Conservation (phyloP, 2,888 invertebrate species). For the Onchidella celtica region DNA sequence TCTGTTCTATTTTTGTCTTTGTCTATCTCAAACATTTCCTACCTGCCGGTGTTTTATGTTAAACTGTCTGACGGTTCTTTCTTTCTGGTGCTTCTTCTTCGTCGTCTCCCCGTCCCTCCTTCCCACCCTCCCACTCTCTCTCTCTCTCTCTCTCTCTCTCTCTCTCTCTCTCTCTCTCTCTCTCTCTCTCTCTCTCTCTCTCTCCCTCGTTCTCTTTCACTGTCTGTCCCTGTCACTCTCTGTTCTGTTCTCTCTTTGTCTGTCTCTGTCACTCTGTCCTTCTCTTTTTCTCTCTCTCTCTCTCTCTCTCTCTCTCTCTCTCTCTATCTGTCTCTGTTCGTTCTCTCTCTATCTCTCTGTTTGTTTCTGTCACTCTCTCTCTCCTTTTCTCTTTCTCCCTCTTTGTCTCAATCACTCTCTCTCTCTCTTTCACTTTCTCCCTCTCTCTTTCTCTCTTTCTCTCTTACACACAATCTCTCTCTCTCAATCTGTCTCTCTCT, state of each 20-base stretch:
- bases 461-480: no score
- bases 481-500: no score
- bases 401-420: background rate
- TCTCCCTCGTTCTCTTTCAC: background rate
- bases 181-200: slow-evolving; percentile 6
- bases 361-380: background rate
- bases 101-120: no score
- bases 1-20: no score
- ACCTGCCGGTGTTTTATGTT: no score
- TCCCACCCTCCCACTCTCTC: background rate
- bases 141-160: background rate
- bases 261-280: background rate
- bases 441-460: background rate
- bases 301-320: background rate
- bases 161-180: slow-evolving; percentile 8
- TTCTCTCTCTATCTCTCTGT: background rate
- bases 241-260: background rate
- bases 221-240: background rate
- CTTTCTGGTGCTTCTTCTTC: no score
- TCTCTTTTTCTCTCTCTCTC: background rate
- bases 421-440: background rate
- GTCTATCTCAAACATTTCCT: no score
- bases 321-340: background rate
- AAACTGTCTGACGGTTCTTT: no score
- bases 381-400: background rate